These are phyloP conservation scores for Cherax destructor DNA, from an alignment of 1,140 invertebrate genomes.

Conservation along the genomic window DNA sequence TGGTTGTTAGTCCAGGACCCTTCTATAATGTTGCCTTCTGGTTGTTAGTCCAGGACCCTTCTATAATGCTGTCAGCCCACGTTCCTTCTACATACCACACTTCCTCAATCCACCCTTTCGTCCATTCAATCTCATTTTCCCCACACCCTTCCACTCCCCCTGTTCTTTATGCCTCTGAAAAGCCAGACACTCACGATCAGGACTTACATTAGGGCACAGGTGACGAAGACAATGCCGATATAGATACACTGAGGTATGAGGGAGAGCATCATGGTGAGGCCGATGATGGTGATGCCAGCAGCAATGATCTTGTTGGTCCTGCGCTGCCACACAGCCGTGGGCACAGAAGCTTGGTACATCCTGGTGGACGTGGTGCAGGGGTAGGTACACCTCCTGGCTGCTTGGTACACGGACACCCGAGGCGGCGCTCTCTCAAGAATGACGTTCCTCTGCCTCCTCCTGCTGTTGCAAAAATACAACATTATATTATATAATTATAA, in stretches of 20 bases:
- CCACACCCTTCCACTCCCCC: neutral
- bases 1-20: too few species aligned
- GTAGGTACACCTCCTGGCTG: neutral
- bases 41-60: too few species aligned
- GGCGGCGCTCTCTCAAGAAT: too few species aligned
- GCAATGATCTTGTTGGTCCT: constrained; percentile 66
- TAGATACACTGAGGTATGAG: constrained; percentile 61
- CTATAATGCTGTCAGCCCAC: too few species aligned
- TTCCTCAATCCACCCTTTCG: too few species aligned
- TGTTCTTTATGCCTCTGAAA: neutral
- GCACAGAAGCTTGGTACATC: constrained; percentile 55
- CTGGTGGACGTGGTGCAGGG: neutral
- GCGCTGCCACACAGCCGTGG: constrained; percentile 58
- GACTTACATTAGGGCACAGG: constrained; percentile 50
- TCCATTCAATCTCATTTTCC: neutral
- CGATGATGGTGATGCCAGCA: constrained; percentile 60
- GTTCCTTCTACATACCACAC: too few species aligned
- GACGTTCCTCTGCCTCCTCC: neutral
- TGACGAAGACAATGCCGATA: constrained; percentile 62
- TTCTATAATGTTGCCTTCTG: too few species aligned
- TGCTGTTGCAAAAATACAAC: neutral
- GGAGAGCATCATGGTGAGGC: constrained; percentile 65
- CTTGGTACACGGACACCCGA: neutral
- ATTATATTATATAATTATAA: neutral
- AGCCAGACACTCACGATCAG: too few species aligned